Evolutionary conservation across 2,113 vertebrate species (phyloP), one percentile per base, ranked within the genome.

Genomic region (Hypomesus transpacificus): DNA sequence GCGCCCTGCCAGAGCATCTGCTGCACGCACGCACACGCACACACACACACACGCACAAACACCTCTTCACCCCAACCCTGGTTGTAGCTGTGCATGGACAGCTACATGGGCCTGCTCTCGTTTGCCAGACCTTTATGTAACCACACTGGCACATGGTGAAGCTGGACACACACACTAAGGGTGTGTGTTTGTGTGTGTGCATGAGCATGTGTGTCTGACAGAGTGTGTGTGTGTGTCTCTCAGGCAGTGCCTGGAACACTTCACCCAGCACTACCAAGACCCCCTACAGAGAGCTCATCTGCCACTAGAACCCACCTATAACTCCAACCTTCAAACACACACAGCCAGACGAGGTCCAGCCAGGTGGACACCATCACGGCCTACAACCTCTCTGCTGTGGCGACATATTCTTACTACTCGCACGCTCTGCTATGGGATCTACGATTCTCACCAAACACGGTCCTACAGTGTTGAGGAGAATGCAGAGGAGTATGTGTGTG

Each of bases 91-190:
- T 39, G 16, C 28, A 28, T 31, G 26, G 62, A 0, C n/a, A n/a
- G n/a, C n/a, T n/a, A 28, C 28, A n/a, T 18, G n/a, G 26, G 26
- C n/a, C 62, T 20, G 9, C 31, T 28, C 24, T 34, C 16, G n/a
- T 39, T 26, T 62, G 57, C 57, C 57, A 59, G 57, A 14, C 20
- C 14, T 59, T 59, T 59, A 59, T 59, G 22, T 59, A 59, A 59
- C 26, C 39, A 46, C 39, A 7, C 39, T 46, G 39, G 39, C 39
- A 20, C n/a, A 20, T 56, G 54, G 31, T 34, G 31, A 34, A 34
- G 31, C 31, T 34, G 31, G 31, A 34, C 31, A 34, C 31, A 34
- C 24, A 26, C 24, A 26, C 7, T 6, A 34, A 34, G 31, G 31
- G 31, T 1, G 54, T 56, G 54, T 18, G 54, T n/a, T 4, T 1